Conservation (phyloP, 2,888 invertebrate species). For the Diploptera punctata region DNA sequence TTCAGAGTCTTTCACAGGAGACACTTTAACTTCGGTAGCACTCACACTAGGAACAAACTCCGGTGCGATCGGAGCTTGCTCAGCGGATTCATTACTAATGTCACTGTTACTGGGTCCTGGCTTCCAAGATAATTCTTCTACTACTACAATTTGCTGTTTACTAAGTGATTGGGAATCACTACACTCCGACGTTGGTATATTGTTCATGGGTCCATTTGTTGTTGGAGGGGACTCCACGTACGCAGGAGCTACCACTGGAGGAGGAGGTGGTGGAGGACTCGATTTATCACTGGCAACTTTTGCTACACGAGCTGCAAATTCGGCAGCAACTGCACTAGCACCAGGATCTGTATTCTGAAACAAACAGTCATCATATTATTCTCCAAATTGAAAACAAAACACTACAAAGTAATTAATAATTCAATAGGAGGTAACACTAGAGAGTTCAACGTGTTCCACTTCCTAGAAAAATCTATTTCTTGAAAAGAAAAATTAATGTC, state of each 20-base stretch:
- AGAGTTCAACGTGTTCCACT: too few relatives aligned
- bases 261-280: slow-evolving; percentile 22
- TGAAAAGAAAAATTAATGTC: too few relatives aligned
- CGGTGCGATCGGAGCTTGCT: background rate
- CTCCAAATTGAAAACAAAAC: too few relatives aligned
- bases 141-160: slow-evolving; percentile 32
- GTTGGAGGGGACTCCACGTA: slow-evolving; percentile 11
- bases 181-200: slow-evolving; percentile 2
- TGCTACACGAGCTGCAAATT: slow-evolving; percentile 54
- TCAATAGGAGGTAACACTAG: too few relatives aligned
- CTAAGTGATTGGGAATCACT: slow-evolving; percentile 26
- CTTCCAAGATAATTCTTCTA: slow-evolving; percentile 35
- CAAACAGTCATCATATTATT: too few relatives aligned
- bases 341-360: slow-evolving; percentile 37
- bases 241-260: background rate
- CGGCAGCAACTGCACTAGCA: slow-evolving; percentile 50
- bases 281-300: slow-evolving; percentile 50
- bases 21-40: background rate
- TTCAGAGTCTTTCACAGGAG: slow-evolving; percentile 13
- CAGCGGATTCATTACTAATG: slow-evolving; percentile 2
- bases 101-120: slow-evolving; percentile 32
- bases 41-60: slow-evolving; percentile 19
- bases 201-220: slow-evolving; percentile 32
- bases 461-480: too few relatives aligned
- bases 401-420: too few relatives aligned